Base-by-base conservation (phyloP, 2,113 vertebrate genomes). In the Sturnira hondurensis region DNA sequence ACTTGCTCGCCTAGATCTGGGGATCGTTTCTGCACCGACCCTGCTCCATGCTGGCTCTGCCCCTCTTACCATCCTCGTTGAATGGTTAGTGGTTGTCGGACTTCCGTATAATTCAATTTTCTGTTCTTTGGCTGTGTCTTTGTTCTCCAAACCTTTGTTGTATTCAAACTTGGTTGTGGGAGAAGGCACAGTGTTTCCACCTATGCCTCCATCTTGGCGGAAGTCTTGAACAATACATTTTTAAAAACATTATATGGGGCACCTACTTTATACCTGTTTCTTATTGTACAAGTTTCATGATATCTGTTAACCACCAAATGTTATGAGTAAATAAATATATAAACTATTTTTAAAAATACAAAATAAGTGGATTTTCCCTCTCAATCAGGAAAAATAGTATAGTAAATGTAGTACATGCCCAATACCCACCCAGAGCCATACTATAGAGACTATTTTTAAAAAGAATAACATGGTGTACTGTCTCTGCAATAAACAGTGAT, bases 251-350 rank as follows among this genome's bases (percentile, higher is more conserved):
- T 58, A n/a, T 33, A 68, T 11, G 22, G 2, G n/a, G 7, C 2
- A 52, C 41, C n/a, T 33, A 87, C 11, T 61, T 36, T 17, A 81
- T 47, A 58, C 4, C 12, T 68, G 16, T 73, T 93, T 68, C 61
- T 10, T 73, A n/a, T 5, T 67, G 8, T 71, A 76, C 38, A 3
- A 45, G 17, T 19, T 84, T 56, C 91, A 54, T 31, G 28, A 58
- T 58, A 5, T 45, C 78, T 82, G 65, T 74, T 82, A 96, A 50
- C 14, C 8, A 82, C 17, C 11, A 85, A 98, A 86, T 91, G 45
- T 82, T 92, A 76, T 50, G 13, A 0, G 15, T 89, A 89, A 94
- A 95, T 84, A 96, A 93, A 95, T 50, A 76, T 16, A 16, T 43
- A 82, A 45, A 80, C 24, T 56, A 45, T 33, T 86, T 56, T 31